These are phyloP conservation scores for Oasisia sp. DNA, from an alignment of 2,888 invertebrate species.

Conservation along the genomic window DNA sequence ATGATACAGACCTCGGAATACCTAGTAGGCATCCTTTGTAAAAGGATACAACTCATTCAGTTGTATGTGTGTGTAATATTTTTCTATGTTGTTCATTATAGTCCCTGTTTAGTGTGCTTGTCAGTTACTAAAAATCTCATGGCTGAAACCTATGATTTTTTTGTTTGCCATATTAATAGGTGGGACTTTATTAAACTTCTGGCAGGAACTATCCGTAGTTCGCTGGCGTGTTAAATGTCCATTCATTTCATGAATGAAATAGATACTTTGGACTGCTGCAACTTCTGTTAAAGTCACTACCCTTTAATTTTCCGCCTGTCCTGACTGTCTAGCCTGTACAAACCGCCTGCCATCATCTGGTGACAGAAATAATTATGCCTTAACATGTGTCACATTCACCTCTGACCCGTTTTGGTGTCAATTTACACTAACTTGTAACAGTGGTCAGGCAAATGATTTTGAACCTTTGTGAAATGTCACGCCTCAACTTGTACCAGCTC, in stretches of 20 bases:
- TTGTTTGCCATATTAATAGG: no score
- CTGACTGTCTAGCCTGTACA: neutral
- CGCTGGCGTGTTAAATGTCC: neutral
- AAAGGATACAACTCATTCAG: neutral
- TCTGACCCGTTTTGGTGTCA: neutral
- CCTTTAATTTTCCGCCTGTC: neutral
- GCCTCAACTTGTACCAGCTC: neutral
- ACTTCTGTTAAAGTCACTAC: neutral
- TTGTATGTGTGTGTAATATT: neutral
- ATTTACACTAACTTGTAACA: neutral
- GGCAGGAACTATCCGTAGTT: neutral
- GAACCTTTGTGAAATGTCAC: neutral
- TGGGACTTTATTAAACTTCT: no score
- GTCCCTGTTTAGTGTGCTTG: neutral
- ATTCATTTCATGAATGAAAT: neutral
- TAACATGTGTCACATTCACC: neutral
- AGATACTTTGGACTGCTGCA: neutral
- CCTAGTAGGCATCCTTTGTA: neutral
- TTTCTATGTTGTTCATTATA: neutral
- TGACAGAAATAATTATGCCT: constrained; percentile 11
- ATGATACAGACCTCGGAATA: neutral
- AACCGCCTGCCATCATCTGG: neutral
- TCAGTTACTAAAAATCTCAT: no score
- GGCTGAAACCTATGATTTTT: no score
- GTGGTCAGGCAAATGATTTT: neutral